Conservation (phyloP, 2,888 invertebrate species). For the Pristionchus mayeri region DNA sequence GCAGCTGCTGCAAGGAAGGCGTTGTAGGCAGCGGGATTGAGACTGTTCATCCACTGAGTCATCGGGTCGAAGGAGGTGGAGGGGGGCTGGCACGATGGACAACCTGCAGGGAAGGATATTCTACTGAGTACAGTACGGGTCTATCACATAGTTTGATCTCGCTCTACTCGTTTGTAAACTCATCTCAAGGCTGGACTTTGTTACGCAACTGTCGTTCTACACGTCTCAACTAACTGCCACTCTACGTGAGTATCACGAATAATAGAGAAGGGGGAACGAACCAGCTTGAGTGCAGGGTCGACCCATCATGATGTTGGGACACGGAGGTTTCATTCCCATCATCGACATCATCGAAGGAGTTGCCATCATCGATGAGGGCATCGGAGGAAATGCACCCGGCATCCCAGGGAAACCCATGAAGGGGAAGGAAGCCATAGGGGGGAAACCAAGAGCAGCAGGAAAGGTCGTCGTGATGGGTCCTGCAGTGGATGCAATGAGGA, state of each 20-base stretch:
- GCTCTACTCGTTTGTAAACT: not conserved
- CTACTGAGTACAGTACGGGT: not conserved
- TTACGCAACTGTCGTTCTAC: not conserved
- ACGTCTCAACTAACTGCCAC: not conserved
- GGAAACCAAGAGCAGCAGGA: constrained; percentile 51
- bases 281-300: constrained; percentile 53
- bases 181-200: constrained; percentile 33
- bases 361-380: constrained; percentile 56
- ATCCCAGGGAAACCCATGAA: constrained; percentile 59
- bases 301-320: constrained; percentile 49
- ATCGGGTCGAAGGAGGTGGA: not conserved
- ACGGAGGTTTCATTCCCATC: constrained; percentile 54
- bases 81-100: constrained; percentile 34
- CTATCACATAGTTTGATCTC: not conserved
- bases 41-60: not conserved
- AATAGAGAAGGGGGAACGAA: not conserved
- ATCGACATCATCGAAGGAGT: constrained; percentile 53
- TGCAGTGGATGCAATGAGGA: constrained; percentile 45
- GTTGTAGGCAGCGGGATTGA: constrained; percentile 30
- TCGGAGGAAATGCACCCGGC: constrained; percentile 56
- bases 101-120: constrained; percentile 3
- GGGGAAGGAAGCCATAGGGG: constrained; percentile 57
- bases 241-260: not conserved
- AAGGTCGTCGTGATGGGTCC: constrained; percentile 52
- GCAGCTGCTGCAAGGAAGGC: constrained; percentile 47